Base-by-base conservation (phyloP, 2,888 invertebrate species). In the Dryobota labecula region DNA sequence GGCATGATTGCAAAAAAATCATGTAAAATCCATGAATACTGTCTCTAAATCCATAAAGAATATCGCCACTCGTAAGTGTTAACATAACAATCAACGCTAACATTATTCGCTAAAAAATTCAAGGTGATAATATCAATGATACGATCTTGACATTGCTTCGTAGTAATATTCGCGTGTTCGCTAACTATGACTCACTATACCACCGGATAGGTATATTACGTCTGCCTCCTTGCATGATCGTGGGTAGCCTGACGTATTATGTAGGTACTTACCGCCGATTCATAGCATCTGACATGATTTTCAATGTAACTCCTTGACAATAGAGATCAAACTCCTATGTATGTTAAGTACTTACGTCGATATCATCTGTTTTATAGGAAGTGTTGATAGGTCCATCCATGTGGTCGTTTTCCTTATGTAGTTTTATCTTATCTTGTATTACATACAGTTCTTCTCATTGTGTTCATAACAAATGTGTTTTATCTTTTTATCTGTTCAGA, bases 81-180 rank as follows among this genome's bases (percentile, higher is more conserved):
- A 78, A 57, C 27, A 36, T 45, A 64, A 56, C 24, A 64, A 61
- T 73, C 30, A 66, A 54, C 33, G n/a, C n/a, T 30, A 56, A 58
- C 51, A 24, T 54, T 68, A 65, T 74, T 73, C 47, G 70, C 56
- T 30, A 53, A 77, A 68, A 79, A 60, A 49, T 73, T 76, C 87
- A 87, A 89, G 86, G 87, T 84, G 82, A 78, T 82, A 80, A 84
- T 76, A 80, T 83, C 86, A 86, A 85, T 86, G 87, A 83, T 86
- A 82, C 80, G 90, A 85, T 91, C 92, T 90, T 93, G 93, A 92
- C 93, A 90, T 92, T 93, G 90, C 89, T 88, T 89, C 85, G 81
- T 73, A 76, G 85, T 79, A 80, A 54, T 83, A 82, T 85, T 86
- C 68, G 80, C 82, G 75, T 80, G 77, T 80, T 80, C 18, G 77